Evolutionary conservation across 2,888 invertebrate species (phyloP).

Genomic region (Polydesmus complanatus): DNA sequence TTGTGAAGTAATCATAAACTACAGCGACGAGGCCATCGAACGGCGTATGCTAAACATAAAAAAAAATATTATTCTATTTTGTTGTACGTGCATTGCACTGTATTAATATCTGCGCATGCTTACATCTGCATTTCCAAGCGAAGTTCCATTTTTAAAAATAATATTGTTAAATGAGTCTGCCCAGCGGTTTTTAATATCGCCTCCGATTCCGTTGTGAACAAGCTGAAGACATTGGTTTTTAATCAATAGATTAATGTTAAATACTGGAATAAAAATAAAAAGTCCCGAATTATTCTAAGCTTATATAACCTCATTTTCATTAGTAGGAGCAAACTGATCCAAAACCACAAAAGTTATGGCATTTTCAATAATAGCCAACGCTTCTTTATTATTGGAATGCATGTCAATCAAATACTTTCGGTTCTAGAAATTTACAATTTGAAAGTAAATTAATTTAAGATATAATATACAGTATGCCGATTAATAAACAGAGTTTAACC

Average conservation of each 20-base stretch:
- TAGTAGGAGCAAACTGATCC: slow-evolving; percentile 33
- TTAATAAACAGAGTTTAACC: too few species aligned
- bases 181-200: slow-evolving; percentile 43
- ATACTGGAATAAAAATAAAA: background rate
- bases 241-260: background rate
- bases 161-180: slow-evolving; percentile 40
- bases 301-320: slow-evolving; percentile 29
- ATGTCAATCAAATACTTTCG: slow-evolving; percentile 33
- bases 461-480: background rate
- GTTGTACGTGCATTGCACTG: too few species aligned
- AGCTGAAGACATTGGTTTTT: slow-evolving; percentile 20
- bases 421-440: slow-evolving; percentile 28
- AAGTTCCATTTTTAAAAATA: slow-evolving; percentile 39
- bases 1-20: slow-evolving; percentile 29
- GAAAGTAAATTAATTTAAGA: slow-evolving; percentile 7
- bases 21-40: slow-evolving; percentile 36
- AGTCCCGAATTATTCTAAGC: background rate
- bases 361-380: slow-evolving; percentile 34
- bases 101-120: slow-evolving; percentile 22
- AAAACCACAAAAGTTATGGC: slow-evolving; percentile 31
- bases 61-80: slow-evolving; percentile 18
- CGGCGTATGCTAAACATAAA: slow-evolving; percentile 32
- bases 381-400: slow-evolving; percentile 31
- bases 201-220: slow-evolving; percentile 33
- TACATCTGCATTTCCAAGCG: slow-evolving; percentile 42